phyloP scores from a whole-genome alignment of 2,888 invertebrate species.

The Drosophila austrosaltans region DNA sequence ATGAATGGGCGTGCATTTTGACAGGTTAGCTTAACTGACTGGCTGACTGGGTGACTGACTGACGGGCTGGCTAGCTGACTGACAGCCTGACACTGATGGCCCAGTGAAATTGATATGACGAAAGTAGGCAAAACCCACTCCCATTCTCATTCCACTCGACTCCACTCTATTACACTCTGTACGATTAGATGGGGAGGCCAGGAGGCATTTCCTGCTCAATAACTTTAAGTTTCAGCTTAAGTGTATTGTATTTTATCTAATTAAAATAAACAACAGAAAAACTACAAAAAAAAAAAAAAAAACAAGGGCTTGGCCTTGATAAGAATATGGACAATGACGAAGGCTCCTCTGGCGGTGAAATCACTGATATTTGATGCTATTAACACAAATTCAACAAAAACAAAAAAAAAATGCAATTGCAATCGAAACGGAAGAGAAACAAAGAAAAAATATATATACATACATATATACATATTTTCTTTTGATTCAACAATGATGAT shows the following conservation, averaged over 20 bases:
- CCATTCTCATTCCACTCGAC: not conserved
- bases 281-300: not conserved
- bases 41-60: conserved; percentile 25
- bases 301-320: conserved; percentile 69
- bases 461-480: conserved; percentile 2
- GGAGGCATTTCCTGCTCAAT: conserved; percentile 63
- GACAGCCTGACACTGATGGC: conserved; percentile 67
- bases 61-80: conserved; percentile 22
- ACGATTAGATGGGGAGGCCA: conserved; percentile 36
- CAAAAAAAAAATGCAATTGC: conserved; percentile 57
- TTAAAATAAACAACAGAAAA: conserved; percentile 62
- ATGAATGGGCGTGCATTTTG: conserved; percentile 76
- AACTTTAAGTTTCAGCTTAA: conserved; percentile 43
- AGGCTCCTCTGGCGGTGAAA: conserved; percentile 66
- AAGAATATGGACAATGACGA: conserved; percentile 33
- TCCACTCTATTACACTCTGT: conserved; percentile 18
- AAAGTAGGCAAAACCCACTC: conserved; percentile 59
- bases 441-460: not conserved
- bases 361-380: conserved; percentile 82
- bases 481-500: conserved; percentile 38
- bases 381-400: conserved; percentile 41
- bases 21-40: conserved; percentile 52
- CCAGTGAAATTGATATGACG: conserved; percentile 74
- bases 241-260: conserved; percentile 70
- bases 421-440: conserved; percentile 9